Evolutionary conservation across 2,888 invertebrate species (phyloP), one percentile per base, ranked within the genome.

Genomic region (Pseudococcus viburni): DNA sequence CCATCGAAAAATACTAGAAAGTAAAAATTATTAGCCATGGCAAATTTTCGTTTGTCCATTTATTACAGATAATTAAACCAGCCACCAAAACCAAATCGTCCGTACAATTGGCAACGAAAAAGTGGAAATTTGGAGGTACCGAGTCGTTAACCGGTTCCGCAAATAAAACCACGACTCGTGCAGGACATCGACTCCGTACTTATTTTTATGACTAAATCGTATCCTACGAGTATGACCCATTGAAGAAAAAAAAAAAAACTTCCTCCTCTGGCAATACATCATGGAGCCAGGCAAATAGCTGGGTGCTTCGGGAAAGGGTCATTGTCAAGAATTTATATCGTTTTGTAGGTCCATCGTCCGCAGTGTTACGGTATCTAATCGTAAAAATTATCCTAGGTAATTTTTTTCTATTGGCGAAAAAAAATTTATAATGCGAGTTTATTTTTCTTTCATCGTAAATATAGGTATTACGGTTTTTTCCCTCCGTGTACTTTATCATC

Each of bases 381-480:
- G 73, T 73, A 73, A 73, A 73, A 73, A 73, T 73, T 73, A 73
- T 73, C 73, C 26, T 33, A 33, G 42, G 42, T 42, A 42, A 42
- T 42, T 42, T 73, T 26, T 73, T 73, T 68, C 26, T n/a, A 64
- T 22, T 73, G 33, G 33, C 73, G 33, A 33, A 33, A 73, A 73
- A 73, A 73, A 73, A 42, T 8, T 42, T 68, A 59, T 59, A n/a
- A 17, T 12, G 26, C 12, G 68, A 68, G 26, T 68, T 19, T 42
- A 42, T 42, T 9, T 42, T 73, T 73, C n/a, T 12, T 33, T 7
- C 6, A 4, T 4, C 1, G 33, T 73, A 73, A 73, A 73, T 73
- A 73, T 17, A 73, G 73, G 73, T 33, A 73, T 73, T 73, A 33
- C 33, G 26, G 33, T 73, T 33, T 17, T 73, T 73, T 64, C 22